Base-by-base conservation (phyloP, 2,888 invertebrate species). In the Eristalis intricaria region DNA sequence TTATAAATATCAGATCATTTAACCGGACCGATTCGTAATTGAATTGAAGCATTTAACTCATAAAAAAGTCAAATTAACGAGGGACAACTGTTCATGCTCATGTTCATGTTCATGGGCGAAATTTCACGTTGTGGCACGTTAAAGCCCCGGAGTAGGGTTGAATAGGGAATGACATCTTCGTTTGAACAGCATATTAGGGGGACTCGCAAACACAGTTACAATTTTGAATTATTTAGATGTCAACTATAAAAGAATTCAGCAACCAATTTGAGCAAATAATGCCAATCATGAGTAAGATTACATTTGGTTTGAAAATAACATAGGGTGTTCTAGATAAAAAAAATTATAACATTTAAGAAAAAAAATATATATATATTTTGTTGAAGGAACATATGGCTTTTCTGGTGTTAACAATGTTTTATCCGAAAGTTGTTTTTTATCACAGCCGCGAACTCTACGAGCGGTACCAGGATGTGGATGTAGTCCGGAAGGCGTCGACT, bases 31-130 rank as follows among this genome's bases (percentile, higher is more conserved):
- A 80, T 76, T 84, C 70, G 75, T 84, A 84, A 84, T 80, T 84
- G 80, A 84, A 84, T 84, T 84, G 75, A 76, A 75, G 80, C 66
- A 84, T 76, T 84, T 76, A 43, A 76, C 84, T 70, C 71, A 84
- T 84, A 70, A 84, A 84, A 75, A 84, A 84, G 70, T 63, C 40
- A 68, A 84, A 84, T 76, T 84, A 76, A 70, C 65, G 66, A 84
- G 79, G 50, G 70, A 71, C 80, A 56, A 81, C 63, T 76, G 64
- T 50, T 50, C 50, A 19, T 43, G 43, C 7, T 32, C 32, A 32
- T 61, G 79, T 60, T 65, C 61, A 56, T 75, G 60, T 15, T 50
- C 32, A 63, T 66, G 61, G 64, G 66, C 29, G 43, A 50, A 32
- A 23, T 50, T 32, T 70, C 38, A 69, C 60, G 61, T 35, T 63